Percentiles rank a stretch among this genome's conserved stretches.
Evolutionary conservation across 2,888 invertebrate species (phyloP).

Genomic region (Heliconius charithonia): DNA sequence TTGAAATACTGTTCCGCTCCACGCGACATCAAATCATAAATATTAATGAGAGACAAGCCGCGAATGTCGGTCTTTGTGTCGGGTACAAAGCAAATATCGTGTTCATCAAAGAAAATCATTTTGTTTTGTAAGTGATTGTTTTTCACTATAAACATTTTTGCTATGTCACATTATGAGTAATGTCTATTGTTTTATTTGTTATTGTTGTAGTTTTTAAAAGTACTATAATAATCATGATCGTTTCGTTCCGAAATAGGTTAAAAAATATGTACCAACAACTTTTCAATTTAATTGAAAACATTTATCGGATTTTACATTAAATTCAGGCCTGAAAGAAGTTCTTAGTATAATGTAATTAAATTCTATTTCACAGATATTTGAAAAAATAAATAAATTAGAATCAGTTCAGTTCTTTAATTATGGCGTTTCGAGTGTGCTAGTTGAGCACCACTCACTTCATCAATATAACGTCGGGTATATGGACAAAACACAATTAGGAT

Average conservation of each 20-base stretch:
- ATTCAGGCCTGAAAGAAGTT: not conserved
- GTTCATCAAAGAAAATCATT: not conserved
- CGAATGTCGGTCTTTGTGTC: slow-evolving; percentile 20
- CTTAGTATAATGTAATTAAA: not conserved
- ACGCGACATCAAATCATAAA: slow-evolving; percentile 29
- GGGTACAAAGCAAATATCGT: slow-evolving; percentile 20
- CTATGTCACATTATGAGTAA: not conserved
- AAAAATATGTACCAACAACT: too few species aligned
- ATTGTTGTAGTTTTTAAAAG: too few species aligned
- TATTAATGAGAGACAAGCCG: slow-evolving; percentile 36
- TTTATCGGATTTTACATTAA: not conserved
- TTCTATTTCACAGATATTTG: not conserved
- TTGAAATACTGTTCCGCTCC: slow-evolving; percentile 14
- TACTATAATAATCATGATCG: too few species aligned
- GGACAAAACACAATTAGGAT: too few species aligned
- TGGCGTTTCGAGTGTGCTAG: not conserved
- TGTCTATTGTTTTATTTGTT: too few species aligned
- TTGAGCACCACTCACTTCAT: not conserved
- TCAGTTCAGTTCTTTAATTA: not conserved
- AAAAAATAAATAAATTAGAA: not conserved
- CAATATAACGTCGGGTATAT: not conserved
- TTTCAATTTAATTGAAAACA: too few species aligned
- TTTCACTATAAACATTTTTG: not conserved
- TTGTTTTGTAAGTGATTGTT: slow-evolving; percentile 1
- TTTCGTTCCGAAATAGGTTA: too few species aligned